A percentile compares a stretch with the other conserved stretches of the same genome.
phyloP scores from a whole-genome alignment of 1,140 invertebrate species.

The Carposina sasakii region DNA sequence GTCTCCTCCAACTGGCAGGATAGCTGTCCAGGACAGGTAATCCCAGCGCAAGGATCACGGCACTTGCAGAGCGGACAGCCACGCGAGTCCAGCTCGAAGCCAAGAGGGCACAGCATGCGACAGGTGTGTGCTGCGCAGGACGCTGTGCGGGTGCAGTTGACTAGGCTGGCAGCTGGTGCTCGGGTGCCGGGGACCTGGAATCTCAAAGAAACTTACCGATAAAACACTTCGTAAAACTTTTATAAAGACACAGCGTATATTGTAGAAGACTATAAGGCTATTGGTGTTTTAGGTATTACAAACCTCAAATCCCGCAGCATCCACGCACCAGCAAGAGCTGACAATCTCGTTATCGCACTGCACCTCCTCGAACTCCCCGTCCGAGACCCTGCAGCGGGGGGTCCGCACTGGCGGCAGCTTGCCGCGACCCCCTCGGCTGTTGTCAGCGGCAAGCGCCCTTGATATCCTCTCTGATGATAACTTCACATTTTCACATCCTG shows the following conservation, averaged over 20 bases:
- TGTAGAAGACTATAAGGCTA: too few species aligned
- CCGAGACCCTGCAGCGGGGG: constrained; percentile 77
- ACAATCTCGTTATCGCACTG: constrained; percentile 81
- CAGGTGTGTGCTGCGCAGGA: constrained; percentile 85
- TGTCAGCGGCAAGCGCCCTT: constrained; percentile 52
- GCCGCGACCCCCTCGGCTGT: constrained; percentile 45
- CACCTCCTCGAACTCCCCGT: constrained; percentile 83
- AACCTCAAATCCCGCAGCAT: constrained; percentile 82
- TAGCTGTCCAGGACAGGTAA: constrained; percentile 83
- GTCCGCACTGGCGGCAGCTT: constrained; percentile 68
- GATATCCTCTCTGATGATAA: constrained; percentile 59
- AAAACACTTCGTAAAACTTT: too few species aligned
- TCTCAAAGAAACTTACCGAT: too few species aligned
- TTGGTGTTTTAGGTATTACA: too few species aligned
- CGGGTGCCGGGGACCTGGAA: constrained; percentile 79
- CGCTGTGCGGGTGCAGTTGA: constrained; percentile 82
- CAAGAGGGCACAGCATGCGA: constrained; percentile 90
- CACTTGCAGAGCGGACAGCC: constrained; percentile 88
- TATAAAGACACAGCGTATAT: too few species aligned
- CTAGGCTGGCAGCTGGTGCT: constrained; percentile 74
- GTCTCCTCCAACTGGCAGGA: constrained; percentile 86
- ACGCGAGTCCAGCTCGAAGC: constrained; percentile 80
- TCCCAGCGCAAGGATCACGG: constrained; percentile 82
- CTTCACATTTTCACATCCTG: constrained; percentile 61
- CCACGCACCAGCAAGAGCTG: constrained; percentile 87